Base-by-base conservation (phyloP, 2,113 vertebrate species). In the Spheniscus mendiculus region DNA sequence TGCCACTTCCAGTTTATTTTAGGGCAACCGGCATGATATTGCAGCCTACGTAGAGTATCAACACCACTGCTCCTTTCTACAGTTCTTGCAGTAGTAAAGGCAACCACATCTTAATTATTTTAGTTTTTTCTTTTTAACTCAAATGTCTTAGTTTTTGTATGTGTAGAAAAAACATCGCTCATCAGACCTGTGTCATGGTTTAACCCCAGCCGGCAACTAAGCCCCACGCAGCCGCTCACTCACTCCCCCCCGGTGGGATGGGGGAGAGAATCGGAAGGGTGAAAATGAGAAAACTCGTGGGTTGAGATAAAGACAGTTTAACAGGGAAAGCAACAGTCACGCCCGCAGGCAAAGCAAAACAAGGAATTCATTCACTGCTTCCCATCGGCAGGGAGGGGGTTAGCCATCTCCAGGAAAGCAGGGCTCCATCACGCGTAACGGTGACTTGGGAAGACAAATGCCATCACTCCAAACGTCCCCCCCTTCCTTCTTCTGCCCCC, bases 41-140 rank as follows among this genome's bases (percentile, higher is more conserved):
- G 3, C 26, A 69, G 20, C 22, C 27, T n/a, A 5, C 0, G 0
- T 5, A n/a, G n/a, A 42, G 10, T 5, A 11, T 27, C 14, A 29
- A 15, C 2, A 0, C 13, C 14, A 1, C 16, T 30, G 18, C 50
- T 22, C 16, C 17, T 56, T 77, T 40, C 45, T 36, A 3, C 16
- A 29, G 19, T 27, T 58, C 67, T 72, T 44, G 11, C 0, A 0
- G 13, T 11, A 26, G 15, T 12, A 44, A 62, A 32, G 9, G 29
- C 15, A 38, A 12, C 6, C 5, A 5, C 21, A 15, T 30, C 30
- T 26, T 45, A 14, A 8, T 50, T 10, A 27, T 9, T 11, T 30
- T 40, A 6, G 8, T 17, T 49, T 63, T 25, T 52, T 42, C 42
- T 44, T 17, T 25, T 20, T 1, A 3, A 30, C 20, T 29, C 17